These are phyloP conservation scores for Protosalanx chinensis DNA, from an alignment of 2,797 vertebrate genomes.

Conservation along the genomic window DNA sequence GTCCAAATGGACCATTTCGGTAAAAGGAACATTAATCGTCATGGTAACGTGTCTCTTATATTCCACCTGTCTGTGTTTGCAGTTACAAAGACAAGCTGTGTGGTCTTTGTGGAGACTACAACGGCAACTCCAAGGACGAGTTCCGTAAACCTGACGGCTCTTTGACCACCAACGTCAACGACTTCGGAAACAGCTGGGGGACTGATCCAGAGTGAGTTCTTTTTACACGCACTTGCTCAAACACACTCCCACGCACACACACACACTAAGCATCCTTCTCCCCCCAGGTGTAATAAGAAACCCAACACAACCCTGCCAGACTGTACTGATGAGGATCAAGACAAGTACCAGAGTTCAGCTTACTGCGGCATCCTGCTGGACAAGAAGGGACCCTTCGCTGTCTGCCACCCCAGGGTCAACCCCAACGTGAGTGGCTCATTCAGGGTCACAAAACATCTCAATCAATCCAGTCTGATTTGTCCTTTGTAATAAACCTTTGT, in stretches of 20 bases:
- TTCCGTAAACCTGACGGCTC: slow-evolving; percentile 69
- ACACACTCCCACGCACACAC: neutral
- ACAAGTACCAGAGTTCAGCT: slow-evolving; percentile 62
- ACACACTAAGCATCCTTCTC: neutral
- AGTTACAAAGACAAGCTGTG: slow-evolving; percentile 68
- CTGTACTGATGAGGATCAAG: slow-evolving; percentile 61
- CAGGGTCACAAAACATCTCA: neutral
- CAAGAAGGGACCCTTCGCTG: slow-evolving; percentile 69
- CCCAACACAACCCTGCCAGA: slow-evolving; percentile 56
- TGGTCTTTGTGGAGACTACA: slow-evolving; percentile 74
- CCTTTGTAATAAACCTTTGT: too few relatives aligned
- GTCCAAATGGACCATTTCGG: too few relatives aligned
- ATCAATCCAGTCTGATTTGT: neutral
- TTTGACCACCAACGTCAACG: slow-evolving; percentile 55
- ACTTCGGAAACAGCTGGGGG: slow-evolving; percentile 77
- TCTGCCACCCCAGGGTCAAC: slow-evolving; percentile 69
- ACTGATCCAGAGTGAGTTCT: slow-evolving; percentile 57
- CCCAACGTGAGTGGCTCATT: slow-evolving; percentile 62
- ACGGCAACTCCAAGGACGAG: slow-evolving; percentile 63
- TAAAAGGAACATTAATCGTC: too few relatives aligned
- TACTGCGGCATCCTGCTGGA: slow-evolving; percentile 73
- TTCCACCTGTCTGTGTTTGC: slow-evolving; percentile 6
- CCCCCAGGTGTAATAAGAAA: slow-evolving; percentile 62
- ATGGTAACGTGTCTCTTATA: neutral
- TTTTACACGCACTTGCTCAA: neutral